Percentiles rank a stretch among this genome's conserved stretches.
phyloP scores from a whole-genome alignment of 2,113 vertebrate species.

The Erpornis zantholeuca region DNA sequence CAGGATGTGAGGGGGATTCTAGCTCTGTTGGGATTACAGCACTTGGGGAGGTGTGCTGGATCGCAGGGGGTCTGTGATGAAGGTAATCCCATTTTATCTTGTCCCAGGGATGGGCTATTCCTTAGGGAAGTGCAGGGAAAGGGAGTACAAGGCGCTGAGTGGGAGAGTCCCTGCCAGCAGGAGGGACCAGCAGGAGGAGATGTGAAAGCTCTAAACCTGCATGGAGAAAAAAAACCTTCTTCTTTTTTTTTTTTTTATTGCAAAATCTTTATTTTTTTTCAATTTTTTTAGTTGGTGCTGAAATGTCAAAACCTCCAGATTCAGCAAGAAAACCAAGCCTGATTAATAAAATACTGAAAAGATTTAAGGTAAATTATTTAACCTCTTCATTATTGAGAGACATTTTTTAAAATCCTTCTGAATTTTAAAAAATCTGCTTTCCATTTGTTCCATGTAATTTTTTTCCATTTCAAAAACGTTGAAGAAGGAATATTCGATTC shows the following conservation, averaged over 20 bases:
- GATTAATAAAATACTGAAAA: not conserved
- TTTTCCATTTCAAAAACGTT: not conserved
- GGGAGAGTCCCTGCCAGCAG: not conserved
- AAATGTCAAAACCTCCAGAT: not conserved
- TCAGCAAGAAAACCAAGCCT: not conserved
- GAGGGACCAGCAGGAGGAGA: not conserved
- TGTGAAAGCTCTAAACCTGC: not conserved
- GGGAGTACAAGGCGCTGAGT: fast-evolving
- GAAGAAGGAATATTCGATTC: not conserved
- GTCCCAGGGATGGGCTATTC: not conserved
- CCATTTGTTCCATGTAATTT: not conserved
- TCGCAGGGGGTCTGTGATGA: not conserved
- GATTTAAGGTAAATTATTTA: not conserved
- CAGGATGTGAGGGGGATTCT: not conserved
- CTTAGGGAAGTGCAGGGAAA: not conserved
- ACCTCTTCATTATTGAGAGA: not conserved
- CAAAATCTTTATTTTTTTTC: not conserved
- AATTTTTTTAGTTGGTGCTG: not conserved
- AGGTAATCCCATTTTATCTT: not conserved
- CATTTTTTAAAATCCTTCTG: fast-evolving
- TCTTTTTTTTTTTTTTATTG: fast-evolving
- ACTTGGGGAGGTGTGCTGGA: not conserved
- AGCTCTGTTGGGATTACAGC: not conserved
- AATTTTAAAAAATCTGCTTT: not conserved
- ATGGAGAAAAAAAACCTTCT: not conserved